Conservation (phyloP, 2,113 vertebrate species). For the Tursiops truncatus region DNA sequence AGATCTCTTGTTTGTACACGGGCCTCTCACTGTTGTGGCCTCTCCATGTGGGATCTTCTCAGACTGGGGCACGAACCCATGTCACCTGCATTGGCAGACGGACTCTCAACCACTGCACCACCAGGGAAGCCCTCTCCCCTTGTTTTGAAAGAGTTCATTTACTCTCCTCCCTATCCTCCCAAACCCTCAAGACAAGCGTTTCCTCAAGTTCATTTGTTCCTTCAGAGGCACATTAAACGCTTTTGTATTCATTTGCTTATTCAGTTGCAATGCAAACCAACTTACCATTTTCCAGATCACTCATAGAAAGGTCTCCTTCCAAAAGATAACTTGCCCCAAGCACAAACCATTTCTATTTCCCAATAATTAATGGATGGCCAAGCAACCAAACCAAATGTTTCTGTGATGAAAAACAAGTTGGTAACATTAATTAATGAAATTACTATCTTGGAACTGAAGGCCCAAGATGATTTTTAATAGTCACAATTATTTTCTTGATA, state of each 20-base stretch:
- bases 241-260: background rate
- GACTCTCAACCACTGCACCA: too few species aligned
- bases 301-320: background rate
- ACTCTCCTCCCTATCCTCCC: background rate
- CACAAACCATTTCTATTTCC: background rate
- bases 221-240: background rate
- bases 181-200: background rate
- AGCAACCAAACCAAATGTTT: background rate
- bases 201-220: background rate
- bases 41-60: too few species aligned
- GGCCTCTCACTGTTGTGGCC: too few species aligned
- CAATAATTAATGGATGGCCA: background rate
- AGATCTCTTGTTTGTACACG: background rate
- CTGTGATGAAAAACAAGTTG: background rate
- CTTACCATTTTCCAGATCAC: background rate
- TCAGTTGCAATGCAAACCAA: constrained; percentile 1
- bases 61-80: too few species aligned
- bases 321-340: background rate
- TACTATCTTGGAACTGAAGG: background rate
- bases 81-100: too few species aligned
- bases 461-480: background rate
- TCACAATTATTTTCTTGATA: constrained; percentile 35
- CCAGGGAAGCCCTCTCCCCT: too few species aligned
- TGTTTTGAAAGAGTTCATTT: background rate
- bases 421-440: background rate